Base-by-base conservation (phyloP, 2,113 vertebrate genomes). In the Labeo catla region DNA sequence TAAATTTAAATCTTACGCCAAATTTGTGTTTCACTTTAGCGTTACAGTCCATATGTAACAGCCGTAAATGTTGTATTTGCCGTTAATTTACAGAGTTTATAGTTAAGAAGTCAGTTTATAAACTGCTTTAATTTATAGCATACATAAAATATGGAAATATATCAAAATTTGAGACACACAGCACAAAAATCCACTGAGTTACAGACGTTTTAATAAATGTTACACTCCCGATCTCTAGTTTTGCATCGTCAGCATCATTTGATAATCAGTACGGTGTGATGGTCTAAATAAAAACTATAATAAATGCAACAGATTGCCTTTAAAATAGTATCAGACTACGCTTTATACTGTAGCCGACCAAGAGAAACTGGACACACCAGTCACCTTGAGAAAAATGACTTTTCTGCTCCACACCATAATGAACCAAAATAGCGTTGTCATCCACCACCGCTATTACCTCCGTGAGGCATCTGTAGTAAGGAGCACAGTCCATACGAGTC, bases 371-470 rank as follows among this genome's bases (percentile, higher is more conserved):
- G 76, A 59, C 52, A 54, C 23, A 19, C 34, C 39, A 82, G 80
- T 82, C 80, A 82, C 65, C 65, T 43, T 57, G 50, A 83, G 9
- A 45, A 73, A 83, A 83, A 45, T 10, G 5, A 54, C 16, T 83
- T 72, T 83, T 70, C 23, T 28, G 16, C 10, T 23, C 15, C 19
- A 45, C 19, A 43, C 68, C 36, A 57, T 74, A 47, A 74, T 74
- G 34, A 73, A 84, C 68, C 34, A 74, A 73, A 84, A 84, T 10
- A 74, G 82, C 82, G 34, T 74, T 73, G 74, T 63, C 66, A 63
- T 84, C 39, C 49, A 63, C n/a, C 76, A 19, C 34, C 7, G 59
- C 84, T 85, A 23, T 70, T 70, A 82, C 43, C 47, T 82, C 28
- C n/a, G n/a, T 70, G 34, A 9, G 19, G 52, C 16, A 52, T 21